A percentile compares a stretch with the other conserved stretches of the same genome.
phyloP scores from a whole-genome alignment of 2,797 vertebrate genomes.

The Pseudochaenichthys georgianus region DNA sequence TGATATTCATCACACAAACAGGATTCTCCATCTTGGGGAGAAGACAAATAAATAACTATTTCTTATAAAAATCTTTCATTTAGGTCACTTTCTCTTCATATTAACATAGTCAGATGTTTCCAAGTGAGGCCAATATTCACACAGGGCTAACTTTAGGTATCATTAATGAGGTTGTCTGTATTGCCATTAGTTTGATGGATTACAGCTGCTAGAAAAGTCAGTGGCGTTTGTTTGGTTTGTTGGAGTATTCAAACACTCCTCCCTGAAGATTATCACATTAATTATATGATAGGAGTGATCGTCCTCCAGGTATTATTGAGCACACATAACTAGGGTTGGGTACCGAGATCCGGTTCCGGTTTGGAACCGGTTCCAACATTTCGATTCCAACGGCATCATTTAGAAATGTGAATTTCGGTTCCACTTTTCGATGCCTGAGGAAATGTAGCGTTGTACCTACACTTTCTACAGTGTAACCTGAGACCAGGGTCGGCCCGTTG shows the following conservation, averaged over 20 bases:
- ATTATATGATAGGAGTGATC: not conserved
- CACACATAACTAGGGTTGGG: no score
- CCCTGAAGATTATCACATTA: not conserved
- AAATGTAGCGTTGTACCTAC: no score
- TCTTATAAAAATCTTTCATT: not conserved
- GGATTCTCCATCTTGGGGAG: not conserved
- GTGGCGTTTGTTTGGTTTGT: constrained; percentile 14
- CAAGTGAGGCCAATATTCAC: constrained; percentile 2
- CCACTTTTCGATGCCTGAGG: no score
- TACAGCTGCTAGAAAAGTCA: constrained; percentile 12
- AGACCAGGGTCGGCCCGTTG: no score
- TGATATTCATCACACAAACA: not conserved
- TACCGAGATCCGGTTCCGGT: no score
- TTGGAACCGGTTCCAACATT: no score
- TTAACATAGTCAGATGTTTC: constrained; percentile 17
- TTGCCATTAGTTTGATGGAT: constrained; percentile 26
- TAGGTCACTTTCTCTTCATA: not conserved
- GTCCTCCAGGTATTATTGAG: no score
- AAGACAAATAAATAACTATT: not conserved
- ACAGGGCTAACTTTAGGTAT: constrained; percentile 7
- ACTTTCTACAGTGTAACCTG: no score
- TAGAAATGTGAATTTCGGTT: no score
- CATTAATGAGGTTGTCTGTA: constrained; percentile 1
- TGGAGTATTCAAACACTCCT: constrained; percentile 12
- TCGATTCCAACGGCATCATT: no score